Evolutionary conservation across 2,797 vertebrate species (phyloP).

Genomic region (Lepilemur ruficaudatus): DNA sequence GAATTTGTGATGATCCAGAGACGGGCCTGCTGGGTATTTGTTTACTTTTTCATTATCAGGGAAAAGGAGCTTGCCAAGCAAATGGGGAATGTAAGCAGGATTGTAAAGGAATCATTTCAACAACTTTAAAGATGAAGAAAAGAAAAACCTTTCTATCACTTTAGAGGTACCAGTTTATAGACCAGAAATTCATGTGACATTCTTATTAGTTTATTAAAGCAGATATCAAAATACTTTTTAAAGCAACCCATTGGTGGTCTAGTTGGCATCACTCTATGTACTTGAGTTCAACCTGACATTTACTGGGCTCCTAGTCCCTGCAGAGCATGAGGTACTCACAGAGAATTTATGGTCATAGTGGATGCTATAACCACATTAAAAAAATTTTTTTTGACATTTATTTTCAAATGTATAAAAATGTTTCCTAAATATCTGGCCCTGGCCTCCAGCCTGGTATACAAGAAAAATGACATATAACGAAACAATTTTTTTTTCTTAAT

Average conservation of each 20-base stretch:
- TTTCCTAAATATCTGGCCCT: background rate
- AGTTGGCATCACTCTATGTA: background rate
- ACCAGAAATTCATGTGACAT: background rate
- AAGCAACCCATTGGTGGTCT: background rate
- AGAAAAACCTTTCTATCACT: background rate
- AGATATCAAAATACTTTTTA: conserved; percentile 30
- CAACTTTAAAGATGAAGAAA: background rate
- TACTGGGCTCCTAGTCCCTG: background rate
- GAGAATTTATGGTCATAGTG: background rate
- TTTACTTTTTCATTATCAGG: conserved; percentile 62
- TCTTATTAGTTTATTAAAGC: conserved; percentile 45
- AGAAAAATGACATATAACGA: background rate
- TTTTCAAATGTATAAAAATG: conserved; percentile 52
- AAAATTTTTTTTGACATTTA: background rate
- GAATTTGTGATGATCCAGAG: conserved; percentile 66
- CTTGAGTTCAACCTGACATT: conserved; percentile 7
- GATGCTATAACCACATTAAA: background rate
- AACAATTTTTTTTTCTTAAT: background rate
- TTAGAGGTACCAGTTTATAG: conserved; percentile 18
- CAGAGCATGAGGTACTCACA: background rate
- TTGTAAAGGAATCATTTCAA: conserved; percentile 45
- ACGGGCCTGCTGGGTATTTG: conserved; percentile 2
- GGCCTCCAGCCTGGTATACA: background rate
- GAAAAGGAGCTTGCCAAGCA: conserved; percentile 45
- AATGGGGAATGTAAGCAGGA: conserved; percentile 25